Conservation (phyloP, 2,888 invertebrate genomes). For the Drosophila nr. perissopoda region DNA sequence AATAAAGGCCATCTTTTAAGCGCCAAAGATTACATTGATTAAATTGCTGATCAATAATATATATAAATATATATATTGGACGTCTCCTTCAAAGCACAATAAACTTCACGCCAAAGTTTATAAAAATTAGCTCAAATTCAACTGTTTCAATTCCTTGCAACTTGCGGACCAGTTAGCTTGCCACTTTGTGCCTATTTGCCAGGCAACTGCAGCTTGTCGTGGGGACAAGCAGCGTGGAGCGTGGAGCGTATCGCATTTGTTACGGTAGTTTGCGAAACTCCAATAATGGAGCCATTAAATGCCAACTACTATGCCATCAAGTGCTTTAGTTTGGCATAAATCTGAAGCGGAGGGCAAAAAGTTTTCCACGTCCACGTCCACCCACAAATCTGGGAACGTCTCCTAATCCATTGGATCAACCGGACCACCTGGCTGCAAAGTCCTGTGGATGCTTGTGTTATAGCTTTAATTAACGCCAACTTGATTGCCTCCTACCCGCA, state of each 20-base stretch:
- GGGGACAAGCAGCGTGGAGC: slow-evolving; percentile 5
- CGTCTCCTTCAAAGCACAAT: background rate
- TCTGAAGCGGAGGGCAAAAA: slow-evolving; percentile 62
- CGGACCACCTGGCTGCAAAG: slow-evolving; percentile 4
- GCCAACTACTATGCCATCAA: slow-evolving; percentile 79
- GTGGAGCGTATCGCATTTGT: slow-evolving; percentile 66
- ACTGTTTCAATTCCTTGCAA: slow-evolving; percentile 19
- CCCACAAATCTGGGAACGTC: slow-evolving; percentile 56
- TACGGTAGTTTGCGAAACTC: slow-evolving; percentile 68
- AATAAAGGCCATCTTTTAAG: background rate
- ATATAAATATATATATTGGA: background rate
- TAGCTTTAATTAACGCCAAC: slow-evolving; percentile 77
- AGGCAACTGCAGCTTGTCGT: background rate
- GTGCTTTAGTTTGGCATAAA: slow-evolving; percentile 81
- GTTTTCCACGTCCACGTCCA: slow-evolving; percentile 23
- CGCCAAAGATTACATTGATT: background rate
- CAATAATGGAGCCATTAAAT: slow-evolving; percentile 80
- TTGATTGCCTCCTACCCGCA: slow-evolving; percentile 30
- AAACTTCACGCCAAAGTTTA: background rate
- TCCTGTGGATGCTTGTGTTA: slow-evolving; percentile 57
- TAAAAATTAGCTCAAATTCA: background rate
- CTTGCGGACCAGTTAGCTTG: slow-evolving; percentile 8
- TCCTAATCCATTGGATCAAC: slow-evolving; percentile 16
- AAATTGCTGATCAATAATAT: background rate
- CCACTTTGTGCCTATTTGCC: slow-evolving; percentile 4